These are phyloP conservation scores for Beroe ovata DNA, from an alignment of 37 sponge, comb jelly and placozoan genomes.

Conservation along the genomic window DNA sequence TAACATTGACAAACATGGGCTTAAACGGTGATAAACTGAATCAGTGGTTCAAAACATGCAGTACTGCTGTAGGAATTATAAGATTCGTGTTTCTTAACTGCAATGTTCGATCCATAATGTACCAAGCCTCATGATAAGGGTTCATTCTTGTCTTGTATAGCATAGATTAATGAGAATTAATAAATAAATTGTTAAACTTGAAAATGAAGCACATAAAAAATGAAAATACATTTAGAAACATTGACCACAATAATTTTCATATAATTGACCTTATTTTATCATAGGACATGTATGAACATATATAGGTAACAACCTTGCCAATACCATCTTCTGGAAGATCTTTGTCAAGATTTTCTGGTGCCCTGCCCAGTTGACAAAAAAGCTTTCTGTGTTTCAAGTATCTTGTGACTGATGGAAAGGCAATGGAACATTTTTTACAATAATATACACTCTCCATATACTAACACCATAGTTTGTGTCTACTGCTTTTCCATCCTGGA, in stretches of 20 bases:
- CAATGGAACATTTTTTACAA: constrained; percentile 49
- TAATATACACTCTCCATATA: constrained; percentile 39
- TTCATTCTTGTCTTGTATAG: not conserved
- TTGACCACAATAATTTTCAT: not conserved
- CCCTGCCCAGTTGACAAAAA: constrained; percentile 39
- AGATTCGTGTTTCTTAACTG: no score
- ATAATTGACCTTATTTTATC: no score
- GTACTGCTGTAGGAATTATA: no score
- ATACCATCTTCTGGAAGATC: constrained; percentile 51
- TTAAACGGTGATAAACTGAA: no score
- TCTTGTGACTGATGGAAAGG: constrained; percentile 1
- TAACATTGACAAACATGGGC: no score
- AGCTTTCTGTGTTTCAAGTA: constrained; percentile 29
- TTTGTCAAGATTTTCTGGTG: not conserved
- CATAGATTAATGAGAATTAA: not conserved
- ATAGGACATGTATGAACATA: no score
- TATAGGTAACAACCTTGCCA: constrained; percentile 19
- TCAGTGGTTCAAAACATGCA: no score
- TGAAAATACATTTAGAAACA: not conserved
- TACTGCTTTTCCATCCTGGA: no score
- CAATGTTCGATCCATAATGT: no score
- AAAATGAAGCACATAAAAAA: not conserved
- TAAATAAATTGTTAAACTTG: no score
- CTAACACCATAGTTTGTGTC: not conserved
- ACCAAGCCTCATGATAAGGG: no score